Conservation (phyloP, 2,888 invertebrate genomes). For the Bellardia bayeri region DNA sequence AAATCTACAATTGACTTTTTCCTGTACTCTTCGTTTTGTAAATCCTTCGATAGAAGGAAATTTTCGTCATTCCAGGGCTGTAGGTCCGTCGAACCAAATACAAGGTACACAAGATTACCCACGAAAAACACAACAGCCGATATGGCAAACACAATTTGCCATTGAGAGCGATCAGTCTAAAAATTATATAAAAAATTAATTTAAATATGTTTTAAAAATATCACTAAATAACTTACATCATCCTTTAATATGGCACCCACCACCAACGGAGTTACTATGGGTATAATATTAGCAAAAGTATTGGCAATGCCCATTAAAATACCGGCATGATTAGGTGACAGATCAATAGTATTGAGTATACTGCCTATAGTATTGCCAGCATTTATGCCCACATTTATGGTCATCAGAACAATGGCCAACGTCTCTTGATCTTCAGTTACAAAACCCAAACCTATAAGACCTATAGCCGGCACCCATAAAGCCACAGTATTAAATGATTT, state of each 20-base stretch:
- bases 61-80: slow-evolving; percentile 86
- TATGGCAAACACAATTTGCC: slow-evolving; percentile 86
- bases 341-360: slow-evolving; percentile 88
- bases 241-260: slow-evolving; percentile 86
- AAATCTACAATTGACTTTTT: neutral
- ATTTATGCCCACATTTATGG: slow-evolving; percentile 86
- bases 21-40: slow-evolving; percentile 41
- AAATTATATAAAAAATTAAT: neutral
- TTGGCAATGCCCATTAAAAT: slow-evolving; percentile 89
- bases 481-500: slow-evolving; percentile 80
- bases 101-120: slow-evolving; percentile 85
- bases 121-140: slow-evolving; percentile 85
- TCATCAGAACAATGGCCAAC: slow-evolving; percentile 85
- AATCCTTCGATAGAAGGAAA: slow-evolving; percentile 73
- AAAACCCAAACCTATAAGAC: slow-evolving; percentile 85
- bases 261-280: slow-evolving; percentile 87
- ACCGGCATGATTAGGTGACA: slow-evolving; percentile 89
- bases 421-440: slow-evolving; percentile 80
- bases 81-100: slow-evolving; percentile 85
- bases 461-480: slow-evolving; percentile 85
- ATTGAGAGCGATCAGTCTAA: slow-evolving; percentile 83
- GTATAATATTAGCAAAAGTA: slow-evolving; percentile 86
- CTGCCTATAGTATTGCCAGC: slow-evolving; percentile 87
- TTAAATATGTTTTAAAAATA: neutral
- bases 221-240: slow-evolving; percentile 83